Percentiles rank a stretch among this genome's conserved stretches.
Evolutionary conservation across 2,113 vertebrate species (phyloP).

Genomic region (Albula goreensis): DNA sequence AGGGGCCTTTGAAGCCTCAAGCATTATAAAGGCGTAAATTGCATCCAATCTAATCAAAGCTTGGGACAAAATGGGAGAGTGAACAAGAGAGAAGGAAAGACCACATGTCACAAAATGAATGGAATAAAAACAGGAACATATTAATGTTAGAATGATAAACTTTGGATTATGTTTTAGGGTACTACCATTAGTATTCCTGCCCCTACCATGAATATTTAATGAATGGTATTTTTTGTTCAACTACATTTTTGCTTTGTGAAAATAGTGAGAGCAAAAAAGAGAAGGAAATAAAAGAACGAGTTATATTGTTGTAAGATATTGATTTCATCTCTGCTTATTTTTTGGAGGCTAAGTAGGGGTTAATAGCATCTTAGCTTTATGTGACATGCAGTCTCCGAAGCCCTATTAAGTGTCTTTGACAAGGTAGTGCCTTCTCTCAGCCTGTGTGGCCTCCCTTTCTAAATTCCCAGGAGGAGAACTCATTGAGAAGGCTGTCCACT

Average conservation of each 20-base stretch:
- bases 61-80: background rate
- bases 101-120: background rate
- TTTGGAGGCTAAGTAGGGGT: no score
- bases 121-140: background rate
- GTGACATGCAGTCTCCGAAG: background rate
- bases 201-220: background rate
- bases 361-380: no score
- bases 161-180: background rate
- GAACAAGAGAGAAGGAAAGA: background rate
- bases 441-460: background rate
- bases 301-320: no score
- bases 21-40: background rate
- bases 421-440: background rate
- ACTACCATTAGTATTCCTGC: background rate
- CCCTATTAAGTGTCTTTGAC: background rate
- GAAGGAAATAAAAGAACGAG: no score
- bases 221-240: background rate
- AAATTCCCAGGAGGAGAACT: slow-evolving; percentile 64
- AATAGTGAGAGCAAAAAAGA: no score
- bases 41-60: background rate
- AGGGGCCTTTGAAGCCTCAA: background rate
- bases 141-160: background rate
- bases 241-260: background rate
- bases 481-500: slow-evolving; percentile 84
- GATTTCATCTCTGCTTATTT: no score